Base-by-base conservation (phyloP, 2,113 vertebrate species). In the Ploceus nigricollis region DNA sequence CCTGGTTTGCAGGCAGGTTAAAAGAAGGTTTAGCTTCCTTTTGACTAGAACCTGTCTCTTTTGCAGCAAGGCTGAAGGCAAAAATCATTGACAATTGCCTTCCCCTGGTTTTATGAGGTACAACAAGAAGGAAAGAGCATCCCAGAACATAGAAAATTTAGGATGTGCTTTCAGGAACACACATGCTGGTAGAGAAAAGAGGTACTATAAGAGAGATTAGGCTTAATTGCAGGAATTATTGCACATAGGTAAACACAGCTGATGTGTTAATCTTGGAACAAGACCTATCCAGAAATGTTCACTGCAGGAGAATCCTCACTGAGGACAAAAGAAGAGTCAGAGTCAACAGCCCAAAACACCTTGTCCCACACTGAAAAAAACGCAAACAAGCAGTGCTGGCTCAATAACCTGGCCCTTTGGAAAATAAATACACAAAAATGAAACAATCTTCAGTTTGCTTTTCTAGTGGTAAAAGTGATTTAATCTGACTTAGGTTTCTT, bases 41-140 rank as follows among this genome's bases (percentile, higher is more conserved):
- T 73, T 71, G 10, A 42, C 48, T 45, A 37, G 33, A 72, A 69
- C 3, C 5, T 25, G 8, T 10, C 13, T 84, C 28, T 79, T 21
- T 12, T 24, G 37, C 48, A 72, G 47, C 13, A 30, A 76, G 21
- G 51, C 70, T 90, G 17, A 93, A 64, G 20, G n/a, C 14, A 76
- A 88, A 82, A 80, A 61, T 51, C 40, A 68, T 2, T n/a, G 66
- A 30, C 13, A 69, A 37, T 18, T 73, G 17, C 23, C 60, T 78
- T 76, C 15, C 21, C 14, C 9, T 0, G 0, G 15, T 73, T 68
- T n/a, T 35, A 30, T 0, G 3, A 42, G 23, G 51, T 33, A 48
- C 22, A 80, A 12, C 16, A 45, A 54, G 35, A 19, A 82, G 9
- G 5, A 75, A 79, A n/a, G 20, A 37, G 19, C n/a, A 91, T 28